These are phyloP conservation scores for Portunus trituberculatus DNA, from an alignment of 1,140 invertebrate genomes.

Conservation along the genomic window DNA sequence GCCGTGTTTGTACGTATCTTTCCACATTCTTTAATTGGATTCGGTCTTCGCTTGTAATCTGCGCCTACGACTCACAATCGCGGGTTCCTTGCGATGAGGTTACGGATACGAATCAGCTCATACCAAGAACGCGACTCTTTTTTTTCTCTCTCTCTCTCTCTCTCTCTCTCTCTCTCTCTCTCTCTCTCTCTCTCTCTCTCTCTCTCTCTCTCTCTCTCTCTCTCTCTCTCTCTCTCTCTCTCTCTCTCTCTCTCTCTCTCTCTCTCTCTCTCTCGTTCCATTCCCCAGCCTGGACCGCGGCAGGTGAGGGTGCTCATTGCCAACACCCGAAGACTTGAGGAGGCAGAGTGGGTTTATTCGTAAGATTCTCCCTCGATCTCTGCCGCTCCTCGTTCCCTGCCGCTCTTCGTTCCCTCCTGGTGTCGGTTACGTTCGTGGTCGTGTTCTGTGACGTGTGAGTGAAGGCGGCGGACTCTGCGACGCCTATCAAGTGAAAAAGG, in stretches of 20 bases:
- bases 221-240: no score
- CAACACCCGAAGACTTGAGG: no score
- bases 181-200: no score
- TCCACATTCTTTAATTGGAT: neutral
- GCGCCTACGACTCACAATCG: neutral
- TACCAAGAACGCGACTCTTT: neutral
- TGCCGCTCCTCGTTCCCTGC: neutral
- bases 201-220: no score
- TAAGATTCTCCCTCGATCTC: neutral
- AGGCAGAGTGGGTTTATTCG: no score
- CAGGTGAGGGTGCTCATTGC: no score
- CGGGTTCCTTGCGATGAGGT: neutral
- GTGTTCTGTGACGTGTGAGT: neutral
- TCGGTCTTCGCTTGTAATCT: neutral
- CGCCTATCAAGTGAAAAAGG: neutral
- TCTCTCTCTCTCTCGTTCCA: no score
- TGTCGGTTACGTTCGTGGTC: neutral
- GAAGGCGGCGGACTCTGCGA: neutral
- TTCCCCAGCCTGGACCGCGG: no score
- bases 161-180: no score
- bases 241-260: no score
- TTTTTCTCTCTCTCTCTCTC: no score
- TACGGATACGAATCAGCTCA: neutral
- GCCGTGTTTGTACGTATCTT: neutral
- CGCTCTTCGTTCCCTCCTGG: neutral